These are phyloP conservation scores for Cheirogaleus major DNA, from an alignment of 2,797 vertebrate species.

Conservation along the genomic window DNA sequence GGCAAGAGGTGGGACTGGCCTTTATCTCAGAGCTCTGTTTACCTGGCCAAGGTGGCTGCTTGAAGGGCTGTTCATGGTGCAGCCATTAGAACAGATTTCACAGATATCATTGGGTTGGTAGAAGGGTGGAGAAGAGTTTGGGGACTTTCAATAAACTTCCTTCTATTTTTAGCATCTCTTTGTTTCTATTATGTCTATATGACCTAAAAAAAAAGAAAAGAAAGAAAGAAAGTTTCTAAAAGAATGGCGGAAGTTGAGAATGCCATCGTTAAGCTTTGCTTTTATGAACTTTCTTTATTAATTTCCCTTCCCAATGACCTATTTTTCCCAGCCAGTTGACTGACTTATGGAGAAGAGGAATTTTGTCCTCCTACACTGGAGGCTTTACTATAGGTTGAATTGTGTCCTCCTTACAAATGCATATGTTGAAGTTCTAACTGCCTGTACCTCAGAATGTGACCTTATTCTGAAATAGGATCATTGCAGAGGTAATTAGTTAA, in stretches of 20 bases:
- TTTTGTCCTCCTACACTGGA: not conserved
- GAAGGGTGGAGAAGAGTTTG: not conserved
- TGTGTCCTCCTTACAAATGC: not conserved
- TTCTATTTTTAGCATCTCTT: not conserved
- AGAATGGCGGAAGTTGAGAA: not conserved
- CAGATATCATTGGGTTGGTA: not conserved
- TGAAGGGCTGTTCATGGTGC: not conserved
- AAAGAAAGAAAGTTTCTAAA: not conserved
- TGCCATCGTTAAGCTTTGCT: not conserved
- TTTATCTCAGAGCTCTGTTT: not conserved
- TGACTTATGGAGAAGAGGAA: not conserved
- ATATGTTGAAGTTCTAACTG: not conserved
- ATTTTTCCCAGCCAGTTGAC: not conserved
- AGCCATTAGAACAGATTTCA: not conserved
- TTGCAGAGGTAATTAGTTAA: not conserved
- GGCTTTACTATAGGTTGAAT: not conserved
- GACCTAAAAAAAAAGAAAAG: not conserved
- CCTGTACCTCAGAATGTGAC: not conserved
- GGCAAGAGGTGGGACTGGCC: not conserved
- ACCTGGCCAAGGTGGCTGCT: not conserved
- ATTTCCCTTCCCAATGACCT: not conserved
- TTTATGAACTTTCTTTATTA: not conserved
- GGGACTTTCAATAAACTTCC: not conserved
- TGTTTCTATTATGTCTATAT: not conserved
- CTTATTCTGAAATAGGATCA: slow-evolving; percentile 5